Evolutionary conservation across 92 coral and sea anemone species (phyloP), one percentile per base, ranked within the genome.

Genomic region (Anthopleura xanthogrammica): DNA sequence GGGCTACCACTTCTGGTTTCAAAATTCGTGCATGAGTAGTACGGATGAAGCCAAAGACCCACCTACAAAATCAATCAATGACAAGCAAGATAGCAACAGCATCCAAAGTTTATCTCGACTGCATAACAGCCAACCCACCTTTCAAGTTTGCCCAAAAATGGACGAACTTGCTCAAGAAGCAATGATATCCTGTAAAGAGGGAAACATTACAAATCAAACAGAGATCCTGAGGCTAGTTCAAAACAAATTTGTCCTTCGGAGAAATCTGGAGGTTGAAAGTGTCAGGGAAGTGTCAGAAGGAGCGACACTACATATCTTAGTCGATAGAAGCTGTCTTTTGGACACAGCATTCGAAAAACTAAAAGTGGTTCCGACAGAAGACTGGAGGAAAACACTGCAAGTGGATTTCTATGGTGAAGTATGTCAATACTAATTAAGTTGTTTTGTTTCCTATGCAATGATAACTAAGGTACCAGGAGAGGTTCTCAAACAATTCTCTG

Each of bases 251-350:
- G 65, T 58, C 12, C 16, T 58, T 58, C 14, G 3, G 7, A 58
- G 65, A 58, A 58, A 58, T 58, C 65, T 58, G 7, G 65, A 58
- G 65, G 65, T 58, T 58, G 14, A 58, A 19, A 58, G 64, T 57
- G 64, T 57, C 64, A 57, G 20, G 4, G 64, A 57, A 6, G 64
- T 57, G 64, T 57, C 52, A 39, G 83, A 80, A 64, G 83, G 83
- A 80, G 2, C 12, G 57, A 80, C 84, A 19, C 84, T 24, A 41
- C 41, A 80, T 52, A 80, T 80, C 84, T 65, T 66, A 24, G 77
- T 80, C 56, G 83, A 80, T 43, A 36, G 84, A 39, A 3, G 20
- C 2, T 24, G 60, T 65, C 52, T 66, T 52, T 56, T 80, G 12
- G 5, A 66, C 66, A 80, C 77, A 41, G 60, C 84, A 41, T 80